phyloP scores from a whole-genome alignment of 2,797 vertebrate genomes.

The Coccyzus lansbergi region DNA sequence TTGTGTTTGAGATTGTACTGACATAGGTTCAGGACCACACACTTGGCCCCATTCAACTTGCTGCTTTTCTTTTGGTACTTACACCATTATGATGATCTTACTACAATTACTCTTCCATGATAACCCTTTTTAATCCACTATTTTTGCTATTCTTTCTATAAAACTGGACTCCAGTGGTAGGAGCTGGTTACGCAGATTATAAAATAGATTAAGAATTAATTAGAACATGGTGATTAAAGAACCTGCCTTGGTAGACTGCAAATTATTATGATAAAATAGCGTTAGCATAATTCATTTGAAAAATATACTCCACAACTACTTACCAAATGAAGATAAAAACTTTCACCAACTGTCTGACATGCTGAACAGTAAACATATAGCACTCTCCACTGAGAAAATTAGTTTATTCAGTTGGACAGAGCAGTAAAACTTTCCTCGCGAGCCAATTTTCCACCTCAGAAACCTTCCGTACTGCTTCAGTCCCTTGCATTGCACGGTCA shows the following conservation, averaged over 20 bases:
- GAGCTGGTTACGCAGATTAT: neutral
- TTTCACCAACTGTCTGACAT: neutral
- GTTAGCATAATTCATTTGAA: neutral
- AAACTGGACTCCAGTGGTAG: neutral
- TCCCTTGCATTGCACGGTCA: neutral
- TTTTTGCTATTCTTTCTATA: neutral
- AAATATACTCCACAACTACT: neutral
- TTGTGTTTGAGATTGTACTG: too few relatives aligned
- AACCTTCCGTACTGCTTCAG: fast-evolving
- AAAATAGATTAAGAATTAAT: neutral
- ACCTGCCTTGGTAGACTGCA: neutral
- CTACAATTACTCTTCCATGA: neutral
- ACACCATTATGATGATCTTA: neutral
- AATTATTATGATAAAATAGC: neutral
- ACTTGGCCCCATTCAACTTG: too few relatives aligned
- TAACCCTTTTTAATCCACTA: neutral
- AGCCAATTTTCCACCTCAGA: neutral
- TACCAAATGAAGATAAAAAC: neutral
- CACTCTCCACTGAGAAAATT: neutral
- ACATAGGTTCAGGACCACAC: too few relatives aligned
- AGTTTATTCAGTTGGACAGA: neutral
- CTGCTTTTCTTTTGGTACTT: neutral
- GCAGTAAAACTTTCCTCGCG: neutral
- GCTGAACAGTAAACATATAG: neutral
- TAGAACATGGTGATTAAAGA: neutral